Evolutionary conservation across 2,113 vertebrate genomes (phyloP).

Genomic region (Erpornis zantholeuca): DNA sequence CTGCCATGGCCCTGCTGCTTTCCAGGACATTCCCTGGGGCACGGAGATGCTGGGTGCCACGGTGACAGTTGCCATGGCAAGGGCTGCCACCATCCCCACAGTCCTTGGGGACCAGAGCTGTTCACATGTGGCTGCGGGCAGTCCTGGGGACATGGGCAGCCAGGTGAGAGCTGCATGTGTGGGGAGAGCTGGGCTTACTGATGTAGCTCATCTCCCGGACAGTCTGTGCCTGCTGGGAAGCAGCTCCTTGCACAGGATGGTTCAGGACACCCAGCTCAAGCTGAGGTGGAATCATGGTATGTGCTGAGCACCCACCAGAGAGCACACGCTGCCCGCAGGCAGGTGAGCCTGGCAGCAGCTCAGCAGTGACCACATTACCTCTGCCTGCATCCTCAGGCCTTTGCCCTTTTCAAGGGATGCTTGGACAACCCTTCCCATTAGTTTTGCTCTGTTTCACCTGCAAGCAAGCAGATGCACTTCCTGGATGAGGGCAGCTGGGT

Average conservation of each 20-base stretch:
- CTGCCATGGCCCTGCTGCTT: neutral
- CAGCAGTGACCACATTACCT: neutral
- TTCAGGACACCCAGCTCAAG: neutral
- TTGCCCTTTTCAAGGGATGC: neutral
- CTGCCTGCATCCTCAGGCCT: neutral
- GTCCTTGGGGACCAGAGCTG: neutral
- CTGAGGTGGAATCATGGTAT: neutral
- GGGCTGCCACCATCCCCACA: neutral
- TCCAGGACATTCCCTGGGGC: neutral
- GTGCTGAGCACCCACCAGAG: neutral
- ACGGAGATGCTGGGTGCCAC: neutral
- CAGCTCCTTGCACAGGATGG: neutral
- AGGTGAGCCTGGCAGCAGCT: neutral
- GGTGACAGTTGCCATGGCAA: slow-evolving; percentile 30
- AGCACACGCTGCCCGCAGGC: fast-evolving
- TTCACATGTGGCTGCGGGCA: slow-evolving; percentile 9
- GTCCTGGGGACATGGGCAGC: slow-evolving; percentile 42
- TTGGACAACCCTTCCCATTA: neutral
- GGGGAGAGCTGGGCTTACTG: neutral
- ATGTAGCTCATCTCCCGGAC: neutral
- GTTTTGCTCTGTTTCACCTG: neutral
- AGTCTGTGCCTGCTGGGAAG: neutral
- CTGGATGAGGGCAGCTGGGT: neutral
- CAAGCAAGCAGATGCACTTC: neutral
- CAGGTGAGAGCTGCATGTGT: slow-evolving; percentile 6